Evolutionary conservation across 1,140 invertebrate genomes (phyloP).

Genomic region (Drosophila sturtevanti): DNA sequence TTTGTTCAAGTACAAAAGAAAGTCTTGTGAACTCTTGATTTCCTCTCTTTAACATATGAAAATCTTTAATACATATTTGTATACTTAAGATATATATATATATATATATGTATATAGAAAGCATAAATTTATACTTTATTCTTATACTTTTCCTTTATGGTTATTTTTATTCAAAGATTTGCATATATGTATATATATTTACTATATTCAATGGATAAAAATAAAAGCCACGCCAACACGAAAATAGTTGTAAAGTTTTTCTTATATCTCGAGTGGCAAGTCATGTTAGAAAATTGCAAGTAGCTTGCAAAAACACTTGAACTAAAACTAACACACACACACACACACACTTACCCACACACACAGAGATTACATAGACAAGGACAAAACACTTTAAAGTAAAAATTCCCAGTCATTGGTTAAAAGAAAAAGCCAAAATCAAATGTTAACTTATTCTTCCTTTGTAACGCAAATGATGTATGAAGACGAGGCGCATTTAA

Average conservation of each 20-base stretch:
- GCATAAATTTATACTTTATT: not conserved
- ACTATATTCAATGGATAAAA: conserved; percentile 35
- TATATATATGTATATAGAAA: not conserved
- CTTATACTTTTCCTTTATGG: not conserved
- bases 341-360: conserved; percentile 13
- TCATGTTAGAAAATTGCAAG: conserved; percentile 65
- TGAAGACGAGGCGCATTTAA: conserved; percentile 33
- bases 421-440: conserved; percentile 24
- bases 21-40: too few relatives aligned
- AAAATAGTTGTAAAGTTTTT: conserved; percentile 48
- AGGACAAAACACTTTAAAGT: conserved; percentile 49
- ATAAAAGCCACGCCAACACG: conserved; percentile 43
- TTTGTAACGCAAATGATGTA: conserved; percentile 25
- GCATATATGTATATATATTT: too few relatives aligned
- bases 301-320: conserved; percentile 48
- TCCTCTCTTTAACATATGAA: too few relatives aligned
- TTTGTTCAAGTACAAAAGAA: too few relatives aligned
- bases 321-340: conserved; percentile 5
- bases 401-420: conserved; percentile 37
- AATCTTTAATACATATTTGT: too few relatives aligned
- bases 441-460: conserved; percentile 17
- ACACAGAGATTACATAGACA: conserved; percentile 27
- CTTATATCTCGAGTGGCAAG: conserved; percentile 22
- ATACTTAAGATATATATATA: too few relatives aligned
- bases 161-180: not conserved